Base-by-base conservation (phyloP, 2,888 invertebrate genomes). In the Drosophila greeni region DNA sequence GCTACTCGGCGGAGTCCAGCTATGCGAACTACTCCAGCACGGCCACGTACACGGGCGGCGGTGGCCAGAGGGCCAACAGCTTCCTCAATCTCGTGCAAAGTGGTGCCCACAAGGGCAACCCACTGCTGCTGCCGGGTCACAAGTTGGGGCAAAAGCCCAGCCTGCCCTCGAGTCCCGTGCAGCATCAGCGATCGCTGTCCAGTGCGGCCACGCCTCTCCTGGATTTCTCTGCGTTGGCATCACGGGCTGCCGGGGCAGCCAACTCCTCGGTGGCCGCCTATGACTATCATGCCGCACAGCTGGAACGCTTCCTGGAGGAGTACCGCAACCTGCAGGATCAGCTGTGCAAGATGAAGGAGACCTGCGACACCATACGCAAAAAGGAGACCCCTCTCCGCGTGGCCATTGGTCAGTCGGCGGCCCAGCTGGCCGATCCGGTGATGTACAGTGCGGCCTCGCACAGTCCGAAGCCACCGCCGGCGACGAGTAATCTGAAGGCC, bases 301-400 rank as follows among this genome's bases (percentile, higher is more conserved):
- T 95, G 69, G 95, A 95, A 83, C 91, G 93, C 58, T 95, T 95
- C 86, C 90, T 95, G 43, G 94, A 95, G 82, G 95, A 95, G 85
- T 95, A 95, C 85, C 91, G 94, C 74, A 92, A 91, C 76, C 90
- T 95, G 60, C 93, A 95, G 85, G 93, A 94, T 85, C 94, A 95
- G 86, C 89, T 95, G 70, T 94, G 93, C 62, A 92, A 93, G 86
- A 94, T 95, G 94, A 95, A 94, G 82, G 93, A 94, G 83, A 93
- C 93, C 23, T 92, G 94, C 84, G 94, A 94, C 75, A 93, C 92
- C 72, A 90, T 94, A 78, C 89, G 91, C 33, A 90, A 90, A 55
- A 90, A 88, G 73, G 89, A 89, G 70, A 82, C 85, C 8, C 87
- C 88, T 1, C 70, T 87, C 20, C 84, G 88, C 7, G 85, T 84